These are phyloP conservation scores for Epinephelus malabaricus DNA, from an alignment of 2,797 vertebrate genomes.

Conservation along the genomic window DNA sequence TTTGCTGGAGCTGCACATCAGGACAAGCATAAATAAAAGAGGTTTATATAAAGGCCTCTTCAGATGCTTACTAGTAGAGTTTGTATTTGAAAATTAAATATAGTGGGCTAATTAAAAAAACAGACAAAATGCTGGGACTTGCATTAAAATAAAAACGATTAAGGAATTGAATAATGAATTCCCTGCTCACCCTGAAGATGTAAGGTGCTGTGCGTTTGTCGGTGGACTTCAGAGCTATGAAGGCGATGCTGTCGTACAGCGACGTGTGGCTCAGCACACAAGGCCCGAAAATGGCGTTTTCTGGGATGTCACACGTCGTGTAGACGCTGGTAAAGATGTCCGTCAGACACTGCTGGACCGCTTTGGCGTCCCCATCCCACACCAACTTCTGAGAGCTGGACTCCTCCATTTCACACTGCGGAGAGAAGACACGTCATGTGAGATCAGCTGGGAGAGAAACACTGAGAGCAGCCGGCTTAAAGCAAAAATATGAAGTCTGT, in stretches of 20 bases:
- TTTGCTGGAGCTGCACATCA: background rate
- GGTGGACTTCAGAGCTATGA: constrained; percentile 96
- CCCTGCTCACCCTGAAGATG: constrained; percentile 92
- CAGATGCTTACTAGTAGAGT: background rate
- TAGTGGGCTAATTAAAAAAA: background rate
- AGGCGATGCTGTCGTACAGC: constrained; percentile 98
- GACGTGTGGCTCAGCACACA: constrained; percentile 97
- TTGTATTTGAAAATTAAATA: background rate
- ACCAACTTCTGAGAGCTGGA: constrained; percentile 89
- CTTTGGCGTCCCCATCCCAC: constrained; percentile 96
- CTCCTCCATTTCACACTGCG: constrained; percentile 89
- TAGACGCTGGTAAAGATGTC: constrained; percentile 99
- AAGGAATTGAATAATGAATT: background rate
- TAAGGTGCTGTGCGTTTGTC: constrained; percentile 98
- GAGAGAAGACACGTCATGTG: background rate
- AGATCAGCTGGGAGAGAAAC: no score
- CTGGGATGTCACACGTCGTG: constrained; percentile 97
- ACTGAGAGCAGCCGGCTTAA: background rate
- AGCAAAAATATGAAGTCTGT: no score
- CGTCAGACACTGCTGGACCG: constrained; percentile 97
- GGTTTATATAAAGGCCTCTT: background rate
- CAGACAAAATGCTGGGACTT: background rate
- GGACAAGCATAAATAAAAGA: background rate
- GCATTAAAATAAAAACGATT: background rate
- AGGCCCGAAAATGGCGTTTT: constrained; percentile 97